These are phyloP conservation scores for Addax nasomaculatus DNA, from an alignment of 2,113 vertebrate species.

Conservation along the genomic window DNA sequence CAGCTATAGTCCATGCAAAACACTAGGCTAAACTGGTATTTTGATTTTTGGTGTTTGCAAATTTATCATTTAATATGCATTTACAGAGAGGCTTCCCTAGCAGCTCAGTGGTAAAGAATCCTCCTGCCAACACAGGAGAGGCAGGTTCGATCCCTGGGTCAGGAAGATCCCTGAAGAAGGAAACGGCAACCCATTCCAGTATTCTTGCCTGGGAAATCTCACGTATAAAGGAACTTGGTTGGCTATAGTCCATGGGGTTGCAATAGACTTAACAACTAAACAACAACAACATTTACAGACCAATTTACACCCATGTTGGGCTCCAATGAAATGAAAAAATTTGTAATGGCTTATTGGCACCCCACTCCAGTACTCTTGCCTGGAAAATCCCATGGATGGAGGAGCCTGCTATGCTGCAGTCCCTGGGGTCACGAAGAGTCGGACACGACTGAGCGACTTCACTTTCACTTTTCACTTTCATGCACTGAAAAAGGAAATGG, in stretches of 20 bases:
- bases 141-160: neutral
- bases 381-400: too few species aligned
- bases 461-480: too few species aligned
- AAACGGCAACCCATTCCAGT: neutral
- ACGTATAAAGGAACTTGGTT: neutral
- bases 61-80: neutral
- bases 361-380: too few species aligned
- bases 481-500: too few species aligned
- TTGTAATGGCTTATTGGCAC: neutral
- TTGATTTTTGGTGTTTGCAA: neutral
- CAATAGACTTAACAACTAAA: neutral
- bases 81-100: neutral
- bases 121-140: neutral
- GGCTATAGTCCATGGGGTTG: neutral
- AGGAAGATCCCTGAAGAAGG: neutral
- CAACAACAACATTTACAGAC: neutral
- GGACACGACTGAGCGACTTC: too few species aligned
- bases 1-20: neutral
- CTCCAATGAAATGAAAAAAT: neutral
- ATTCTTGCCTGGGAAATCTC: neutral
- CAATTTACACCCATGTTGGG: neutral
- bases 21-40: neutral
- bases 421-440: too few species aligned
- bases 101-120: neutral
- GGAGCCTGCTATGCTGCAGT: too few species aligned